Base-by-base conservation (phyloP, 2,888 invertebrate species). In the Orthosia incerta region DNA sequence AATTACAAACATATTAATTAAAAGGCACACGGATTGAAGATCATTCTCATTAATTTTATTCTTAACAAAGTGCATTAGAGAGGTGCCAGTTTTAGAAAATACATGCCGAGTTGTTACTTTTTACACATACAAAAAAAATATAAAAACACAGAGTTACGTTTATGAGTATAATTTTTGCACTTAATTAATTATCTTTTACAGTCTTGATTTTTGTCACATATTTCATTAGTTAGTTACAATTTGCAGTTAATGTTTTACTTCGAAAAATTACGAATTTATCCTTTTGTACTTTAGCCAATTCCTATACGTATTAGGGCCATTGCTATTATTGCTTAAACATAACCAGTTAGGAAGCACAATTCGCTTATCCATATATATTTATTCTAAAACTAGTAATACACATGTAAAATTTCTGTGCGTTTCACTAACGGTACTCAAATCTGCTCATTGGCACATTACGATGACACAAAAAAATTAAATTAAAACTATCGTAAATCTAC, bases 401-500 rank as follows among this genome's bases (percentile, higher is more conserved):
- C 91, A 89, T 86, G 87, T 74, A 91, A 89, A 83, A 82, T 83
- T 73, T 84, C 84, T 86, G 83, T 81, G 85, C 77, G 83, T 79
- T 80, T 78, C 82, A 87, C 84, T 87, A 83, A 87, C 86, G 87
- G 86, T 87, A 89, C 88, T 79, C 75, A 82, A 87, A 83, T 90
- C 89, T 91, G 95, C 95, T 92, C 95, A 90, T 95, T 95, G 95
- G 95, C 95, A 95, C 95, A 92, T 93, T 87, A 91, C 84, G 89
- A 96, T 95, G 95, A 95, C 95, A 95, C 95, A 94, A 90, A 89
- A 90, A 88, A 87, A 87, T 89, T 89, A 87, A 90, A 87, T 75
- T 89, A 90, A 83, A 85, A 89, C 89, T 91, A 84, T 79, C 84
- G 85, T 92, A 91, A 89, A 86, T 88, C 91, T 92, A 95, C 92